phyloP scores from a whole-genome alignment of 1,140 invertebrate species.

The Apis laboriosa region DNA sequence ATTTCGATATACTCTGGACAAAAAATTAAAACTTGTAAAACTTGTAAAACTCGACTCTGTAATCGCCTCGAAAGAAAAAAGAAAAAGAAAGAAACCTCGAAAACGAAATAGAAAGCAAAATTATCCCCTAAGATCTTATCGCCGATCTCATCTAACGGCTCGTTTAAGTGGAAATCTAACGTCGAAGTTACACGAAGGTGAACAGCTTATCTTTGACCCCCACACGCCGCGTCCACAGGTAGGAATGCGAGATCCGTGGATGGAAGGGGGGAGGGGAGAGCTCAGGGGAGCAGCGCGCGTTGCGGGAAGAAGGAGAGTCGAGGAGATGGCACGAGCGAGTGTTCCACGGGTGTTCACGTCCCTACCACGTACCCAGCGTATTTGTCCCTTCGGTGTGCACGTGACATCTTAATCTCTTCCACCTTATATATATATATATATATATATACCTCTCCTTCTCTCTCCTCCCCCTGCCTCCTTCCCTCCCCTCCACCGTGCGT shows the following conservation, averaged over 20 bases:
- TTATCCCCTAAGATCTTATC: too few relatives aligned
- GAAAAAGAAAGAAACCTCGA: too few relatives aligned
- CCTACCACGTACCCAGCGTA: slow-evolving; percentile 32
- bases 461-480: neutral
- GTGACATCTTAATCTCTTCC: slow-evolving; percentile 72
- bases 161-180: slow-evolving; percentile 6
- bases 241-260: slow-evolving; percentile 46
- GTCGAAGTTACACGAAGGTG: slow-evolving; percentile 46
- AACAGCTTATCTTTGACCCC: slow-evolving; percentile 45
- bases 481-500: neutral
- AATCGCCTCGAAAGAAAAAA: too few relatives aligned
- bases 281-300: neutral
- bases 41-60: too few relatives aligned
- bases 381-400: slow-evolving; percentile 62
- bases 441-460: neutral
- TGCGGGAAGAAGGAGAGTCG: neutral
- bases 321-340: slow-evolving; percentile 53
- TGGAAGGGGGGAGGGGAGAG: neutral
- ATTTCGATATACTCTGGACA: too few relatives aligned
- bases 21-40: too few relatives aligned
- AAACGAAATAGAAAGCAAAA: too few relatives aligned
- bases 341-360: slow-evolving; percentile 47
- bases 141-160: neutral
- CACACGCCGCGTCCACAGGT: neutral
- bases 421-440: neutral